Conservation (phyloP, 92 coral and sea anemone species). For the Ricordea florida region DNA sequence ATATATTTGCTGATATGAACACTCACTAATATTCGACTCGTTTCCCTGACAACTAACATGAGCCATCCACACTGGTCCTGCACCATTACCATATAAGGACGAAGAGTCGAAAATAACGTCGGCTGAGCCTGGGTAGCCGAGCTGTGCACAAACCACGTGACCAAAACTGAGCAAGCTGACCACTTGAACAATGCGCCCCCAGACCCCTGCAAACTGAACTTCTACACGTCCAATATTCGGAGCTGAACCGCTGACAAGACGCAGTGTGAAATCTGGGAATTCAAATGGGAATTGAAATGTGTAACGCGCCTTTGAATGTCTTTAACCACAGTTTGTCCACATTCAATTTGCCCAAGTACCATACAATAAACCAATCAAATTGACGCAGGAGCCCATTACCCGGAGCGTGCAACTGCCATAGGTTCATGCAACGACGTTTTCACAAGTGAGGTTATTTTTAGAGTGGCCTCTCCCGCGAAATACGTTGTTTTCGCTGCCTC, state of each 20-base stretch:
- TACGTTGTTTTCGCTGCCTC: too few species aligned
- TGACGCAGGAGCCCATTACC: too few species aligned
- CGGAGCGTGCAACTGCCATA: too few species aligned
- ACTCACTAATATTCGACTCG: slow-evolving; percentile 26
- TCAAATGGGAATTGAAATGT: neutral
- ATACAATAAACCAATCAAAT: neutral
- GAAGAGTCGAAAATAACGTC: slow-evolving; percentile 23
- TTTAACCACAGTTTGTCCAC: too few species aligned
- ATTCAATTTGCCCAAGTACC: too few species aligned
- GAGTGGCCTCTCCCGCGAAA: too few species aligned
- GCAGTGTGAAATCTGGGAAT: slow-evolving; percentile 21
- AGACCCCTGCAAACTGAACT: slow-evolving; percentile 47
- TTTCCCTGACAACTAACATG: slow-evolving; percentile 51
- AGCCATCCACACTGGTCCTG: slow-evolving; percentile 58
- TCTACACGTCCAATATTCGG: slow-evolving; percentile 37
- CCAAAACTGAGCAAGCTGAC: slow-evolving; percentile 3
- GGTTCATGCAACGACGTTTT: too few species aligned
- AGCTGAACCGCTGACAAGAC: slow-evolving; percentile 28
- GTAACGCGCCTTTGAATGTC: neutral
- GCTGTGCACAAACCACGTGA: slow-evolving; percentile 45
- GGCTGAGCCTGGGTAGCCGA: slow-evolving; percentile 20
- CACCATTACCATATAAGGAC: slow-evolving; percentile 33
- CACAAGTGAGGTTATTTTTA: too few species aligned
- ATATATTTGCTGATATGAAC: slow-evolving; percentile 21
- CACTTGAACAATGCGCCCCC: slow-evolving; percentile 60